Evolutionary conservation across 2,888 invertebrate genomes (phyloP), one percentile per base, ranked within the genome.

Genomic region (Panorpa germanica): DNA sequence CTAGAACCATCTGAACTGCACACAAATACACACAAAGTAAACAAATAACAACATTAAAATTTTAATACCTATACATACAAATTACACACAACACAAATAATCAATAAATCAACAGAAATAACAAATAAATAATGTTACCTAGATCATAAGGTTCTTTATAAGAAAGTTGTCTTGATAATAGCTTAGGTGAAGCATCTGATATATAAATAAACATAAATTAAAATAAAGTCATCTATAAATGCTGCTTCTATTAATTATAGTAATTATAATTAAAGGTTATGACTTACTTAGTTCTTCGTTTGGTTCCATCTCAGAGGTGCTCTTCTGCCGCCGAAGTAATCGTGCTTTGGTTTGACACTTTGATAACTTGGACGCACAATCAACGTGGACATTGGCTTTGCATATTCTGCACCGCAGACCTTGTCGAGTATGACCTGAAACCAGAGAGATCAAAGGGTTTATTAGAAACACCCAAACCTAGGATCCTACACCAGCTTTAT

Each of bases 301-400:
- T 35, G 66, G 71, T 49, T 77, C 77, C 38, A 78, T 72, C 51
- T 78, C 77, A 7, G 85, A 83, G 30, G 85, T 82, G 43, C 83
- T 86, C 54, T 85, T 83, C 57, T 90, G 88, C 29, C 88, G 62
- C 38, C 88, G 68, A 35, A 90, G 61, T 31, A 90, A 65, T 31
- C 77, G 65, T 14, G 81, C 76, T 53, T 83, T 85, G 10, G 81
- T 76, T 49, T 86, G 83, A 49, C 88, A 90, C 48, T 74, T 75
- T 35, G 71, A 71, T 11, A 77, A 73, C 44, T 76, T 72, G 8
- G 81, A 73, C 55, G 81, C 72, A 56, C 90, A 90, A 52, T 88
- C 86, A 25, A 76, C 68, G 56, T 90, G 90, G 31, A 83, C 76
- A 55, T 88, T 90, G 58, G 81, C 70, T 56, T 88, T 90, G 56